Conservation (phyloP, 2,888 invertebrate genomes). For the Enchytraeus crypticus region DNA sequence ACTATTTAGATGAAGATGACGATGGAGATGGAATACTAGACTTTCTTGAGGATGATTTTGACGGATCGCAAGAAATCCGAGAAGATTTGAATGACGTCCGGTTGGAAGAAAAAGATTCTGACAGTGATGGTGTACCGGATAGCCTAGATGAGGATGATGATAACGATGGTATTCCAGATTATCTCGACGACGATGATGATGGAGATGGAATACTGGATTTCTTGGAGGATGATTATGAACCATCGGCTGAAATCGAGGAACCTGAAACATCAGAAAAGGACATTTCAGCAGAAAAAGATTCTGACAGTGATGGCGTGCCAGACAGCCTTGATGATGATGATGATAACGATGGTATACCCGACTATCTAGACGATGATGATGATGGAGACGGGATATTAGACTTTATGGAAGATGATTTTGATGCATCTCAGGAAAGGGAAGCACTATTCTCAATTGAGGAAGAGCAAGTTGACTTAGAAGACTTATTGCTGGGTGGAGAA, state of each 20-base stretch:
- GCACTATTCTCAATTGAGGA: no score
- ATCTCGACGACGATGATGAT: constrained; percentile 21
- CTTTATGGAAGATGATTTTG: constrained; percentile 17
- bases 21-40: constrained; percentile 28
- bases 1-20: constrained; percentile 15
- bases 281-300: constrained; percentile 13
- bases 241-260: no score
- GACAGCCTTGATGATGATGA: constrained; percentile 28
- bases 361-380: constrained; percentile 16
- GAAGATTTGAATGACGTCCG: constrained; percentile 6
- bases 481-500: constrained; percentile 20
- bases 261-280: no score
- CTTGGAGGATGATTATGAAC: constrained; percentile 15
- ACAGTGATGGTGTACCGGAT: constrained; percentile 12
- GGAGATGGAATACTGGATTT: constrained; percentile 27
- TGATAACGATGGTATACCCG: constrained; percentile 8
- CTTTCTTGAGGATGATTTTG: constrained; percentile 17
- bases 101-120: constrained; percentile 19
- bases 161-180: constrained; percentile 20
- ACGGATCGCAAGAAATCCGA: constrained; percentile 32
- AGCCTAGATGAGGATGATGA: constrained; percentile 13
- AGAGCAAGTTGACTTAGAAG: no score
- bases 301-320: constrained; percentile 33
- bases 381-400: constrained; percentile 28
- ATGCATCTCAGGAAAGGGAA: constrained; percentile 33